Evolutionary conservation across 2,888 invertebrate species (phyloP), one percentile per base, ranked within the genome.

Genomic region (Eupithecia subumbrata): DNA sequence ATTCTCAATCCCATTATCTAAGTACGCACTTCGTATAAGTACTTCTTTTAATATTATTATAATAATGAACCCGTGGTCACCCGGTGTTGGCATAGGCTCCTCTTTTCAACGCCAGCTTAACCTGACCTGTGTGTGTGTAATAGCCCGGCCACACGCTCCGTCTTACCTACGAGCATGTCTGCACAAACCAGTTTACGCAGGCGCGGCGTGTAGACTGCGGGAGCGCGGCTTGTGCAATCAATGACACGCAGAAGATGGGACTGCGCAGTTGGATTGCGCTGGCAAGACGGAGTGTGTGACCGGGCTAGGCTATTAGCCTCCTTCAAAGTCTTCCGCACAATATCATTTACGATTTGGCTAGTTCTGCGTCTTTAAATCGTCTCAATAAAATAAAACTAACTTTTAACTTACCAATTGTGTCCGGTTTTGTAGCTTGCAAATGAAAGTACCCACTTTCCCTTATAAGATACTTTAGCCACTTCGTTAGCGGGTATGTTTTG

Each of bases 351-450:
- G 56, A 22, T 56, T 4, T 56, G 22, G 56, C n/a, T n/a, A 22
- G 22, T 0, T 48, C 48, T n/a, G n/a, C 9, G 22, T 56, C 11
- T 22, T 4, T 22, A 56, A 16, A 7, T 30, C 30, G 7, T 30
- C 30, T 25, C 25, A 25, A 60, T 25, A 60, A 12, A 63, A 5
- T n/a, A 8, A 45, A n/a, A 18, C 52, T 14, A 30, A 63, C 12
- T 30, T 34, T 34, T 14, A 45, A 78, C 94, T 88, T 88, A 97
- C 97, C 98, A 73, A 97, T 91, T 1, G 98, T 97, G 84, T 98
- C 98, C 5, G 98, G 98, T 90, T 97, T 98, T 0, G 98, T 97
- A 0, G 97, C 96, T 89, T 98, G 98, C 48, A 98, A 84, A 87
- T 98, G 97, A 79, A 97, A 89, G 82, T 97, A 97, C 18, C 96